phyloP scores from a whole-genome alignment of 2,888 invertebrate species.

The Lomographa bimaculata region DNA sequence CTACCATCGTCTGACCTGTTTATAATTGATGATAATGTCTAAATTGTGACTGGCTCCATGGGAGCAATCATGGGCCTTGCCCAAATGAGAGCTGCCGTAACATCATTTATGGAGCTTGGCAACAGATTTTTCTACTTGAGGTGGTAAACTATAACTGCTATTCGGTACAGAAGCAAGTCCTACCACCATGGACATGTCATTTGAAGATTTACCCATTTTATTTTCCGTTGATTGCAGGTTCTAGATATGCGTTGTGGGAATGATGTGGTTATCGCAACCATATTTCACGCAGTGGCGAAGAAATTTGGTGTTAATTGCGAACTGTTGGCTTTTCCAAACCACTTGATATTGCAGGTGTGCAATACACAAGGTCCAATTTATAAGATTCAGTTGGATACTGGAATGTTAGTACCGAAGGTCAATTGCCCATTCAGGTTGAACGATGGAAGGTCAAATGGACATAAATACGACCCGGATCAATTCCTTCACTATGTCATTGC shows the following conservation, averaged over 20 bases:
- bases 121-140: too few species aligned
- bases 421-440: conserved; percentile 53
- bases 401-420: conserved; percentile 47
- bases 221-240: too few species aligned
- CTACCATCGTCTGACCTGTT: too few species aligned
- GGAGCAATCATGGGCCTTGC: too few species aligned
- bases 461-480: conserved; percentile 47
- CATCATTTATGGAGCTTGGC: too few species aligned
- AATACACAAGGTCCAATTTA: conserved; percentile 33
- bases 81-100: too few species aligned
- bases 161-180: too few species aligned
- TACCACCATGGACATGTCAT: too few species aligned
- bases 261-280: conserved; percentile 46
- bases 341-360: conserved; percentile 60
- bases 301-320: conserved; percentile 56
- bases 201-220: too few species aligned
- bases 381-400: conserved; percentile 52
- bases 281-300: conserved; percentile 59
- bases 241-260: conserved; percentile 48
- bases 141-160: too few species aligned
- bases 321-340: conserved; percentile 59
- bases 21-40: too few species aligned
- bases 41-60: too few species aligned
- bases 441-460: conserved; percentile 11
- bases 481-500: conserved; percentile 51